Conservation (phyloP, 2,797 vertebrate species). For the Crypturellus tataupa region DNA sequence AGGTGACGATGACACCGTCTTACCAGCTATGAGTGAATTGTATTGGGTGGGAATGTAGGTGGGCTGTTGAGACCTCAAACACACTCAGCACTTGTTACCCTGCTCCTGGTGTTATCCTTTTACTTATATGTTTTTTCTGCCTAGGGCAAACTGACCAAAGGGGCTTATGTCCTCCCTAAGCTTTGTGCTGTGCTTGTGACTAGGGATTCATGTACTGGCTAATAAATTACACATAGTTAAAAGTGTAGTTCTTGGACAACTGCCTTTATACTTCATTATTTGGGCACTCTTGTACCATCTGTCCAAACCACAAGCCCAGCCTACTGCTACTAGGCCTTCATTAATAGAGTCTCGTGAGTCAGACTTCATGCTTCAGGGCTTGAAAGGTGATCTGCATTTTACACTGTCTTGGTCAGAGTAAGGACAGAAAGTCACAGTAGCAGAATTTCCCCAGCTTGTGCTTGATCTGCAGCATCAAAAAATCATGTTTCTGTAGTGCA, state of each 20-base stretch:
- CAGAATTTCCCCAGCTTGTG: background rate
- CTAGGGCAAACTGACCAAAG: background rate
- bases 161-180: background rate
- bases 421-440: background rate
- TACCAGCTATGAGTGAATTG: constrained; percentile 17
- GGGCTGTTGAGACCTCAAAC: background rate
- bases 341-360: constrained; percentile 9
- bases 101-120: background rate
- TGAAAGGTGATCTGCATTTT: constrained; percentile 38
- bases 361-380: background rate
- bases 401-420: background rate
- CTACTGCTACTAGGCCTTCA: constrained; percentile 41
- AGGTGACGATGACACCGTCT: constrained; percentile 19
- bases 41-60: background rate
- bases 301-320: background rate
- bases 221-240: background rate
- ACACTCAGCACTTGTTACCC: background rate
- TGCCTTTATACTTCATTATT: constrained; percentile 44
- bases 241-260: constrained; percentile 32
- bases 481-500: background rate
- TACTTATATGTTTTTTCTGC: background rate
- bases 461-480: background rate
- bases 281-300: constrained; percentile 42
- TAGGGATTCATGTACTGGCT: background rate
- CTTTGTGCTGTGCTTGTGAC: background rate